phyloP scores from a whole-genome alignment of 2,113 vertebrate species.

The Python bivittatus region DNA sequence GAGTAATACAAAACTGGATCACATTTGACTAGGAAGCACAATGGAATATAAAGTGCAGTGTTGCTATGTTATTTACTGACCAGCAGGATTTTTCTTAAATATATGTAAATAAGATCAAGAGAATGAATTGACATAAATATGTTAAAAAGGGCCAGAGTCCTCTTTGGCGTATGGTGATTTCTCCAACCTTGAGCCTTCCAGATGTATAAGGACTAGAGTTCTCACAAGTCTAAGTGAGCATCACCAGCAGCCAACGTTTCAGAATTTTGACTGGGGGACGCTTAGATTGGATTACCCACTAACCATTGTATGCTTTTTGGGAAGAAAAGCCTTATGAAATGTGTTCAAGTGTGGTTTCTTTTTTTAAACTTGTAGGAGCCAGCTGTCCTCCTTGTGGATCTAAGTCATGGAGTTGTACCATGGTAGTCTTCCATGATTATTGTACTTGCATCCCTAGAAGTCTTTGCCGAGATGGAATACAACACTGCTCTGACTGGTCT shows the following conservation, averaged over 20 bases:
- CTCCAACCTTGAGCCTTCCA: neutral
- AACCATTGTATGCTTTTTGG: accelerated
- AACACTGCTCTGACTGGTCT: conserved; percentile 78
- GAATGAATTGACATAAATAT: neutral
- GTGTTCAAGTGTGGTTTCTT: neutral
- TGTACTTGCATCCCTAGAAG: conserved; percentile 75
- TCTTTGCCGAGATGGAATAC: conserved; percentile 69
- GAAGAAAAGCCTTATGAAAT: conserved; percentile 1
- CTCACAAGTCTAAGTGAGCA: neutral
- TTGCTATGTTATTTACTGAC: neutral
- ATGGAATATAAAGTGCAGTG: neutral
- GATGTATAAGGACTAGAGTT: neutral
- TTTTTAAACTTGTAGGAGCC: conserved; percentile 60
- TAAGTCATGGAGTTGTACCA: conserved; percentile 75
- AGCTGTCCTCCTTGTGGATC: conserved; percentile 64
- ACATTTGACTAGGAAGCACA: neutral
- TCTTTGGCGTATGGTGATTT: neutral
- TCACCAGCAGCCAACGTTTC: neutral
- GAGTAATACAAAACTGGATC: neutral
- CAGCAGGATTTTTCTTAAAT: neutral
- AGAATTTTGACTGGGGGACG: neutral
- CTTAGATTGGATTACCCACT: neutral
- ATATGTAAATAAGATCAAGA: neutral
- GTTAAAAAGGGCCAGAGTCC: neutral
- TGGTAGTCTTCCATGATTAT: conserved; percentile 65